Conservation (phyloP, 2,888 invertebrate species). For the Punctoribates punctum region DNA sequence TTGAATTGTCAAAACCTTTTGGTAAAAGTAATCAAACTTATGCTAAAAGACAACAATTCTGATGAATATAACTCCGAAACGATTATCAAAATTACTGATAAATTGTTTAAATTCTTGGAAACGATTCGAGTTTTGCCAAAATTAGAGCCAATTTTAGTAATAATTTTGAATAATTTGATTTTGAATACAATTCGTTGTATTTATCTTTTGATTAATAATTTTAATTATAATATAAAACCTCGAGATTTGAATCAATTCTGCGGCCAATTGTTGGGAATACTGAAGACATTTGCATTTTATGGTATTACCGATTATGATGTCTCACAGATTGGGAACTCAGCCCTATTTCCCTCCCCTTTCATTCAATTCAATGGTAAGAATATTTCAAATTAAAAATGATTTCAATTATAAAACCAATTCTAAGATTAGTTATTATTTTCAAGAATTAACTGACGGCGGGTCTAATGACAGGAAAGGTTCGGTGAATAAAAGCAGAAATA, state of each 20-base stretch:
- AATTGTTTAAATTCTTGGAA: background rate
- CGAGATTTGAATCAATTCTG: constrained; percentile 24
- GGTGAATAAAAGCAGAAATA: background rate
- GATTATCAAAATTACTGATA: background rate
- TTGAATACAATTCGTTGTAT: constrained; percentile 32
- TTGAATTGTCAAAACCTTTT: constrained; percentile 1
- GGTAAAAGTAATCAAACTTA: background rate
- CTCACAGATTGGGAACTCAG: background rate
- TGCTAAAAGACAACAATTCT: constrained; percentile 13
- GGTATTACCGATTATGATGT: constrained; percentile 21
- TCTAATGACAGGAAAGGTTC: constrained; percentile 1
- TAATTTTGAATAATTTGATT: constrained; percentile 2
- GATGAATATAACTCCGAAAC: constrained; percentile 9
- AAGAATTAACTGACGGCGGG: background rate
- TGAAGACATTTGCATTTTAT: background rate
- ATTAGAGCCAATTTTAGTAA: background rate
- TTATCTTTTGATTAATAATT: constrained; percentile 4
- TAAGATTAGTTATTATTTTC: background rate
- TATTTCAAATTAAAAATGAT: background rate
- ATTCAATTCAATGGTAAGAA: background rate
- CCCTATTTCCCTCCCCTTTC: constrained; percentile 17
- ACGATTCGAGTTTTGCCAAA: background rate
- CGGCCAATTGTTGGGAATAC: background rate
- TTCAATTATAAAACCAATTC: background rate
- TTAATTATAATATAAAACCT: background rate